Conservation (phyloP, 2,797 vertebrate species). For the Microchirus variegatus region DNA sequence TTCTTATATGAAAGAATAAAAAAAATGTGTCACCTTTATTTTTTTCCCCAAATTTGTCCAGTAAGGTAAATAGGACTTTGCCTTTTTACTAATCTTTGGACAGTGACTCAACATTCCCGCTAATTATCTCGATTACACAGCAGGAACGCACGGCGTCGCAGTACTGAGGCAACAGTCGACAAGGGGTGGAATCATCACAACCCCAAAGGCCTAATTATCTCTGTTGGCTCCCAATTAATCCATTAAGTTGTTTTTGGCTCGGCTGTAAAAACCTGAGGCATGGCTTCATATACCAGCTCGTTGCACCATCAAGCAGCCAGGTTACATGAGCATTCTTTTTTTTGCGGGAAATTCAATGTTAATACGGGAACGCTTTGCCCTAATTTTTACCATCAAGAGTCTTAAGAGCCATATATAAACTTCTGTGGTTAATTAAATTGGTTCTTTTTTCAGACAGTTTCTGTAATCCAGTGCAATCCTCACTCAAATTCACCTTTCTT, state of each 20-base stretch:
- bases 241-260: conserved; percentile 92
- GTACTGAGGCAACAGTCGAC: conserved; percentile 89
- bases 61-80: conserved; percentile 69
- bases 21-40: conserved; percentile 9
- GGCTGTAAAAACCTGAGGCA: conserved; percentile 86
- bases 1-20: conserved; percentile 26
- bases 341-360: conserved; percentile 2
- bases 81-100: conserved; percentile 87
- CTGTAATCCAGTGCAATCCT: conserved; percentile 22
- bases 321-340: conserved; percentile 52
- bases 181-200: conserved; percentile 91
- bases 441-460: conserved; percentile 23
- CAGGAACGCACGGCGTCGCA: conserved; percentile 81
- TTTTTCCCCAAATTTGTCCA: conserved; percentile 10
- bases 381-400: conserved; percentile 43
- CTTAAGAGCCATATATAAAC: conserved; percentile 14
- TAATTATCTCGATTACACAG: conserved; percentile 90
- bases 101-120: conserved; percentile 84
- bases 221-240: conserved; percentile 96
- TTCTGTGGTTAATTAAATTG: conserved; percentile 8
- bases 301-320: conserved; percentile 63
- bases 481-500: conserved; percentile 1
- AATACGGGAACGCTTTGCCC: conserved; percentile 17
- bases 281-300: conserved; percentile 71
- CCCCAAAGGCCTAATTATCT: conserved; percentile 98